Base-by-base conservation (phyloP, 2,797 vertebrate genomes). In the Malurus leucopterus region DNA sequence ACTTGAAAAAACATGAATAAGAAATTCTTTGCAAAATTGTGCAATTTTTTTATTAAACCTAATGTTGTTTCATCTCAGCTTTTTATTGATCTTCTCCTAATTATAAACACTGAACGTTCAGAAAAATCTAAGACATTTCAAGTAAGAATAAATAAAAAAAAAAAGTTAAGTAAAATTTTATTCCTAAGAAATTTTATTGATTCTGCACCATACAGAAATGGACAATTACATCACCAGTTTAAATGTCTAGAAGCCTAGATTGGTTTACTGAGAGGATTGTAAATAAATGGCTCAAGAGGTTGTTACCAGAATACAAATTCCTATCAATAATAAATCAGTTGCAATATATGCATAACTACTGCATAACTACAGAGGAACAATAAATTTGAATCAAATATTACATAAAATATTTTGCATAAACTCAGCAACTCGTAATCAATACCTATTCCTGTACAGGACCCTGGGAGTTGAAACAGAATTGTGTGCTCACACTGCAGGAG, bases 401-500 rank as follows among this genome's bases (percentile, higher is more conserved):
- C 9, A 49, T 41, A 46, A 47, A 34, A 1, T 59, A 34, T 67
- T 72, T 46, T 32, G 1, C 21, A 58, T 13, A 53, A 61, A 50
- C 3, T 32, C 18, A 73, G 23, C 2, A 12, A 12, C 1, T 47
- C 32, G 20, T 41, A 55, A 43, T 40, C 5, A 9, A 47, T 77
- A n/a, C 6, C 44, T 51, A 69, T 11, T 62, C 16, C 15, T 49
- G 8, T 22, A 13, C 13, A 38, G 6, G 5, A 36, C 11, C 13
- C 8, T 26, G 21, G 5, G 17, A 53, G 26, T 34, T 62, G 26
- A 54, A 44, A 53, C 23, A 44, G 38, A 82, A 22, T 1, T 64
- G 1, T 26, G 2, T 3, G 0, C 30, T 74, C 51, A 18, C 17
- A 6, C 3, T 58, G 27, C 3, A 76, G n/a, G 71, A 78, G 13